Evolutionary conservation across 1,140 invertebrate genomes (phyloP).

Genomic region (Heliconius hewitsoni): DNA sequence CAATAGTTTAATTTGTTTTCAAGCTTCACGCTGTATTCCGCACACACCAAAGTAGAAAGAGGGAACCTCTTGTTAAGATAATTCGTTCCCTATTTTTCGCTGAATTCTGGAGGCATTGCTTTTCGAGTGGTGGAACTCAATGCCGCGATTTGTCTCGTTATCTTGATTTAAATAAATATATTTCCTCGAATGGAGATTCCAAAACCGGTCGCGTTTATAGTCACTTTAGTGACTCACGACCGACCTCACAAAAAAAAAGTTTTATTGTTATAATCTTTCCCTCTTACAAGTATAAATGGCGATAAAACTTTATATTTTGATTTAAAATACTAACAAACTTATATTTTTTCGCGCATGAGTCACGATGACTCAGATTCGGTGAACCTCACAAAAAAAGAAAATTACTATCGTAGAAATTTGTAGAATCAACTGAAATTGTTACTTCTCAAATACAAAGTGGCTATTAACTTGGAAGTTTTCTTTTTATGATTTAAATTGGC

Average conservation of each 20-base stretch:
- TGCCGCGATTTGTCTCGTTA: too few species aligned
- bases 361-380: constrained; percentile 23
- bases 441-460: neutral
- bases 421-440: neutral
- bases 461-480: constrained; percentile 4
- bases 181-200: too few species aligned
- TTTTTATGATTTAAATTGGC: neutral
- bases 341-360: constrained; percentile 20
- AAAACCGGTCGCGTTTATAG: too few species aligned
- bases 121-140: too few species aligned
- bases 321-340: neutral
- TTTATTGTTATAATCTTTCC: neutral
- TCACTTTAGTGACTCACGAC: too few species aligned
- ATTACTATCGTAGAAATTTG: neutral
- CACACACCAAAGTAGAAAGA: too few species aligned
- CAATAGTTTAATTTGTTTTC: neutral
- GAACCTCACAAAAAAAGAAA: constrained; percentile 20
- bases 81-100: too few species aligned
- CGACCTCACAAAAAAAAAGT: neutral
- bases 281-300: neutral
- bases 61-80: too few species aligned
- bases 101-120: too few species aligned
- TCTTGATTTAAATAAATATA: too few species aligned
- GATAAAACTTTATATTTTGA: neutral
- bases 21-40: too few species aligned